A percentile compares a stretch with the other conserved stretches of the same genome.
phyloP scores from a whole-genome alignment of 2,797 vertebrate genomes.

The Bradypodion pumilum region DNA sequence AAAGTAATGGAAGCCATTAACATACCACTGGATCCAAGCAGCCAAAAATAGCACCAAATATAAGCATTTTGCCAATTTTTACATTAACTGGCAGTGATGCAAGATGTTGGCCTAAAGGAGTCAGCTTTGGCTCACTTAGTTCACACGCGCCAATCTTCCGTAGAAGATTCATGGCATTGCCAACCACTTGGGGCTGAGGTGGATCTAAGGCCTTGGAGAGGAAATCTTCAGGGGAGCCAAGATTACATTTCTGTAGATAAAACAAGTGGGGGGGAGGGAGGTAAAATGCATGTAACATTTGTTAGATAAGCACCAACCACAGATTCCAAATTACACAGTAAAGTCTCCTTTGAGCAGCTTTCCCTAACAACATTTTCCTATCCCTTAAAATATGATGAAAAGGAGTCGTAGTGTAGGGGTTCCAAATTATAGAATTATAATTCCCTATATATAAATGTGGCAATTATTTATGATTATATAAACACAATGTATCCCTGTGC shows the following conservation, averaged over 20 bases:
- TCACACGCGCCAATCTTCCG: constrained; percentile 93
- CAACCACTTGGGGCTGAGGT: constrained; percentile 92
- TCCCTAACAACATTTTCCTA: background rate
- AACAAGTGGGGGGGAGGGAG: too few species aligned
- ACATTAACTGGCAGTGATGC: constrained; percentile 94
- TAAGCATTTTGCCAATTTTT: constrained; percentile 98
- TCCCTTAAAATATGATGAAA: too few species aligned
- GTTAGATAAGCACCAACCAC: background rate
- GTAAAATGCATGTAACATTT: background rate
- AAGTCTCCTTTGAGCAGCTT: background rate
- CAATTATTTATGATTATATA: too few species aligned
- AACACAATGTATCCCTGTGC: too few species aligned
- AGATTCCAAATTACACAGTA: background rate
- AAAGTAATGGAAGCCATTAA: constrained; percentile 17
- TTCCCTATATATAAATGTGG: too few species aligned
- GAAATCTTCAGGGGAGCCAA: constrained; percentile 94
- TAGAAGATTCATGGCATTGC: constrained; percentile 90
- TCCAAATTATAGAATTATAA: too few species aligned
- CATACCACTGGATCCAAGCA: constrained; percentile 94
- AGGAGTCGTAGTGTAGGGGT: too few species aligned
- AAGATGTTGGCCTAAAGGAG: constrained; percentile 93
- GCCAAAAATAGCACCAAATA: constrained; percentile 95
- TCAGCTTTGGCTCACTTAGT: constrained; percentile 80
- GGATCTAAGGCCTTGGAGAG: constrained; percentile 89
- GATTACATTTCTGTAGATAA: constrained; percentile 87